Conservation (phyloP, 2,797 vertebrate species). For the Leptatherina wallacei region DNA sequence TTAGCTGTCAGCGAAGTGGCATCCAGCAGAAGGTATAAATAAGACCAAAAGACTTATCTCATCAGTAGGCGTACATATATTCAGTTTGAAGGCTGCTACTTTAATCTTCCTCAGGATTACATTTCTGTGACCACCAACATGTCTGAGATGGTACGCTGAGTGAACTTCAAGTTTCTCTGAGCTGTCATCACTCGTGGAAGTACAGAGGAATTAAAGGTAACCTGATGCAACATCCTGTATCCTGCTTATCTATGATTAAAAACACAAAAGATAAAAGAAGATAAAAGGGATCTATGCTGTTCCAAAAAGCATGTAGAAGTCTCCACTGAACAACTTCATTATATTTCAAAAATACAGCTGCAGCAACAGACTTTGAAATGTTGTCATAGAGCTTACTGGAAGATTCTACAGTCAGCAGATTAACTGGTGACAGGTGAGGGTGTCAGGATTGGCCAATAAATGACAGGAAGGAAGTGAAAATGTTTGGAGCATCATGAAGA, state of each 20-base stretch:
- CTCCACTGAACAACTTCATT: neutral
- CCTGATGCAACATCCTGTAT: neutral
- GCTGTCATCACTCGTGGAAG: neutral
- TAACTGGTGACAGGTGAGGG: neutral
- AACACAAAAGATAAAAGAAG: neutral
- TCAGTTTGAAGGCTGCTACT: neutral
- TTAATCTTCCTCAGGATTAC: neutral
- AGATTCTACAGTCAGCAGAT: neutral
- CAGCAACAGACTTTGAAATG: neutral
- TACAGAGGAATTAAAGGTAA: neutral
- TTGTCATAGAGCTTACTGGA: neutral
- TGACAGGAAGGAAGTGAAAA: neutral
- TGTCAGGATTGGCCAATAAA: neutral
- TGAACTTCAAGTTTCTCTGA: neutral
- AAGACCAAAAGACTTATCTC: neutral
- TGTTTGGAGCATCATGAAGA: too few species aligned
- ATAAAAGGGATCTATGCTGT: neutral
- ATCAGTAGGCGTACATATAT: neutral
- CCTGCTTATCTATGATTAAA: neutral
- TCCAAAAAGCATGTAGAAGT: neutral
- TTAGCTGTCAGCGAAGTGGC: fast-evolving
- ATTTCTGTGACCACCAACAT: neutral
- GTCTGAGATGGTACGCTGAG: neutral
- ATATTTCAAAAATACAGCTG: neutral
- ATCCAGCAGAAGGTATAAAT: neutral